These are phyloP conservation scores for Rotaria macrura DNA, from an alignment of 2,888 invertebrate species.

Conservation along the genomic window DNA sequence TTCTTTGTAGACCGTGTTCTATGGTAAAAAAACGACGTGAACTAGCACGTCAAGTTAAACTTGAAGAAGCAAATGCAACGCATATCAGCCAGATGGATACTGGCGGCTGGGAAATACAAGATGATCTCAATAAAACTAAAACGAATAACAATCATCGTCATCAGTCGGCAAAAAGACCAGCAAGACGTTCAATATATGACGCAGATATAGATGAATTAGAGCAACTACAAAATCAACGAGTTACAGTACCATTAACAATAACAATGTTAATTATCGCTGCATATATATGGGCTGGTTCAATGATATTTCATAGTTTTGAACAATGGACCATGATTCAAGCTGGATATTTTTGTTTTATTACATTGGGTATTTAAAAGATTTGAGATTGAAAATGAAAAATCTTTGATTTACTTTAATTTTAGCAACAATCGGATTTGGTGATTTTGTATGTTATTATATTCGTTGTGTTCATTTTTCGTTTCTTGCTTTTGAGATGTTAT, in stretches of 20 bases:
- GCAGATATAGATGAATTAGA: slow-evolving; percentile 38
- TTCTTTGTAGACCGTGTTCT: slow-evolving; percentile 23
- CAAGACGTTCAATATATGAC: slow-evolving; percentile 17
- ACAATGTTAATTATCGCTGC: slow-evolving; percentile 47
- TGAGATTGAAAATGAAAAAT: not conserved
- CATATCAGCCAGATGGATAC: not conserved
- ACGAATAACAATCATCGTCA: not conserved
- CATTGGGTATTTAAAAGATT: slow-evolving; percentile 37
- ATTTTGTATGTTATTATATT: slow-evolving; percentile 3
- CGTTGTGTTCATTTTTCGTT: not conserved
- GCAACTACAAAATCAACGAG: slow-evolving; percentile 43
- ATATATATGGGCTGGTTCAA: slow-evolving; percentile 47
- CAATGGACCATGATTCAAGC: slow-evolving; percentile 45
- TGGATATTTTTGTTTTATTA: slow-evolving; percentile 50
- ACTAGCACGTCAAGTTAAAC: not conserved
- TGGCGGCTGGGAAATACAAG: not conserved
- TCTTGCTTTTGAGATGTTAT: too few relatives aligned
- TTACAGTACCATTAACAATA: slow-evolving; percentile 47
- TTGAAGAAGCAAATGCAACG: not conserved
- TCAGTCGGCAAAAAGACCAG: not conserved
- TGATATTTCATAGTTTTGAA: slow-evolving; percentile 48
- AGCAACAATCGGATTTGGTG: slow-evolving; percentile 45
- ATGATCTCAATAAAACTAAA: not conserved
- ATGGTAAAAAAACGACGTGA: slow-evolving; percentile 15
- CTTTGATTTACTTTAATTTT: not conserved